phyloP scores from a whole-genome alignment of 2,888 invertebrate species.

The Ennomos erosarius region DNA sequence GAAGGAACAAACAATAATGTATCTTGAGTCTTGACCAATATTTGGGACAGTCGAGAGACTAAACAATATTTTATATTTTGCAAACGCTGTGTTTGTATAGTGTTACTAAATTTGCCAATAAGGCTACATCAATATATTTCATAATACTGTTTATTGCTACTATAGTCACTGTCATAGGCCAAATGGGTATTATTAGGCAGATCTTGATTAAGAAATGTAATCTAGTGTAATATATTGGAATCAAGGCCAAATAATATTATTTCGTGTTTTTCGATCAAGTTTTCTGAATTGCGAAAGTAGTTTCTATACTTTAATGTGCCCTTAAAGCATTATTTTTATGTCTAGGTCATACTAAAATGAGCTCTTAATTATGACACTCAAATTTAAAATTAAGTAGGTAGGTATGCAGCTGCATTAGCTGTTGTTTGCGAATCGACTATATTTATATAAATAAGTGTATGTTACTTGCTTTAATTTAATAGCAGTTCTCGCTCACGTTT shows the following conservation, averaged over 20 bases:
- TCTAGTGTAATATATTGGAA: constrained; percentile 17
- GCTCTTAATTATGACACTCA: constrained; percentile 25
- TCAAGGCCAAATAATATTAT: constrained; percentile 30
- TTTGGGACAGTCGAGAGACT: constrained; percentile 9
- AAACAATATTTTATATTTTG: not conserved
- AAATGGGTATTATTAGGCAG: not conserved
- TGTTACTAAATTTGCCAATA: constrained; percentile 4
- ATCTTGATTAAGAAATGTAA: constrained; percentile 8
- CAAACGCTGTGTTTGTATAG: constrained; percentile 18
- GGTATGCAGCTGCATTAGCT: not conserved
- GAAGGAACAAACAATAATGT: not conserved
- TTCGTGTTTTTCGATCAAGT: constrained; percentile 26
- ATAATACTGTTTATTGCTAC: constrained; percentile 13
- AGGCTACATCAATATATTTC: constrained; percentile 16
- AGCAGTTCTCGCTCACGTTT: too few relatives aligned
- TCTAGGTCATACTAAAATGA: constrained; percentile 37
- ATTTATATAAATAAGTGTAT: too few relatives aligned
- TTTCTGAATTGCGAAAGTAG: constrained; percentile 36
- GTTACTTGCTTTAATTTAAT: too few relatives aligned
- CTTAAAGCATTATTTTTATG: constrained; percentile 34
- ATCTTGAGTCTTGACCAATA: not conserved
- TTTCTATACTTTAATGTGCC: constrained; percentile 33
- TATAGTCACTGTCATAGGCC: not conserved
- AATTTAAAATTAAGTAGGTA: constrained; percentile 8
- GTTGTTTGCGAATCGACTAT: not conserved